Percentiles rank a stretch among this genome's conserved stretches.
Evolutionary conservation across 2,888 invertebrate genomes (phyloP).

Genomic region (Drepana falcataria): DNA sequence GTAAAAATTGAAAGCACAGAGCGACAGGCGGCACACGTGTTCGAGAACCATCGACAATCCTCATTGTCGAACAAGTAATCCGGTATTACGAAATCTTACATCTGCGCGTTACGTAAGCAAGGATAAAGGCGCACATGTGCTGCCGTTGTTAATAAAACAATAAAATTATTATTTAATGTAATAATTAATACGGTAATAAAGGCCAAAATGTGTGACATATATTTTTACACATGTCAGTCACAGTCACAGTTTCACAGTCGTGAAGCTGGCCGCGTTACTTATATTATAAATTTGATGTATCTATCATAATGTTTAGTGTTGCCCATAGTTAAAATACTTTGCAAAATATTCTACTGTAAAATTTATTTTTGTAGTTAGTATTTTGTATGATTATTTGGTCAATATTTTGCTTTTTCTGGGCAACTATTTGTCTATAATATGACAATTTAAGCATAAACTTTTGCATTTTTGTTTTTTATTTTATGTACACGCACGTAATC

Average conservation of each 20-base stretch:
- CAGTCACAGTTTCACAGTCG: no score
- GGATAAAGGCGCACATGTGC: conserved; percentile 25
- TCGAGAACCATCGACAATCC: conserved; percentile 18
- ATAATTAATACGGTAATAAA: neutral
- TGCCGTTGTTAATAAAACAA: conserved; percentile 34
- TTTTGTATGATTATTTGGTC: no score
- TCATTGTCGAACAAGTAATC: conserved; percentile 31
- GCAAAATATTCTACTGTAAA: no score
- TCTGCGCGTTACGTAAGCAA: conserved; percentile 43
- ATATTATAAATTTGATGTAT: conserved; percentile 8
- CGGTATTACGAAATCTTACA: conserved; percentile 53
- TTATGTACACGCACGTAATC: no score
- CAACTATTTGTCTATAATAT: no score
- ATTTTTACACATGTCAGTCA: conserved; percentile 29
- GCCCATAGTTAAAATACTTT: conserved; percentile 1
- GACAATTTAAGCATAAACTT: no score
- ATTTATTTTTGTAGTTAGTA: no score
- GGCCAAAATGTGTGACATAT: conserved; percentile 36
- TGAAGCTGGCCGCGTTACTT: conserved; percentile 26
- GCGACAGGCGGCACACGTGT: conserved; percentile 34
- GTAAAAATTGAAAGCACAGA: neutral
- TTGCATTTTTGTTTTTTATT: no score
- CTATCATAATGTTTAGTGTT: conserved; percentile 12
- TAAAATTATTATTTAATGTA: conserved; percentile 44
- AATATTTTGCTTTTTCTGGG: no score